Conservation (phyloP, 2,113 vertebrate genomes). For the Plecturocebus donacophilus region DNA sequence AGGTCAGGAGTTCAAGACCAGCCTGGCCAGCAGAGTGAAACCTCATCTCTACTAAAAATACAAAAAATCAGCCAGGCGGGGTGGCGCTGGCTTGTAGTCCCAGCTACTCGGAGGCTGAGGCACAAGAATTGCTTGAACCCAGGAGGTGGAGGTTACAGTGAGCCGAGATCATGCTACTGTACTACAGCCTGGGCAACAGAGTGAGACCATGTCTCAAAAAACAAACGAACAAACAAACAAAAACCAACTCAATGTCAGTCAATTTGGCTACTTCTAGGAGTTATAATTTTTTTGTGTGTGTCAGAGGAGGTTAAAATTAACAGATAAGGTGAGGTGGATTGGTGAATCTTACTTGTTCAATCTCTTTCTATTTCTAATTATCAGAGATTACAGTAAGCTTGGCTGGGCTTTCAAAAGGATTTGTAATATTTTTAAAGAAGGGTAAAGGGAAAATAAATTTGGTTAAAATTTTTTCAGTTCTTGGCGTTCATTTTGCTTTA, state of each 20-base stretch:
- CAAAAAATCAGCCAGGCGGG: no score
- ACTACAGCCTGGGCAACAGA: no score
- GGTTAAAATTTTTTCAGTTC: background rate
- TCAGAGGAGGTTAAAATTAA: background rate
- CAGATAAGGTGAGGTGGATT: background rate
- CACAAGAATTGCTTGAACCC: no score
- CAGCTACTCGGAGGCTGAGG: no score
- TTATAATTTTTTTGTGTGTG: background rate
- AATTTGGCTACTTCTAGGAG: background rate
- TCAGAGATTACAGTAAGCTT: conserved; percentile 24
- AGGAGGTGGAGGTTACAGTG: no score
- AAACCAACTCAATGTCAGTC: background rate
- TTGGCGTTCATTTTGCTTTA: conserved; percentile 38
- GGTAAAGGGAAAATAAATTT: conserved; percentile 31
- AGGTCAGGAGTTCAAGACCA: no score
- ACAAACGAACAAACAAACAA: background rate
- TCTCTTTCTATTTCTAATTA: conserved; percentile 9
- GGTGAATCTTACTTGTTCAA: conserved; percentile 18
- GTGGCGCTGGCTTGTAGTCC: no score
- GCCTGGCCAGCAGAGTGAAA: no score
- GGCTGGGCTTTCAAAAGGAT: conserved; percentile 44
- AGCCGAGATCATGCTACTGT: no score
- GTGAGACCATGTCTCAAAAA: no score
- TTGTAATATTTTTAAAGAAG: conserved; percentile 51
- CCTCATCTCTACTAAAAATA: no score